These are phyloP conservation scores for Madoqua kirkii DNA, from an alignment of 2,113 vertebrate genomes.

Conservation along the genomic window DNA sequence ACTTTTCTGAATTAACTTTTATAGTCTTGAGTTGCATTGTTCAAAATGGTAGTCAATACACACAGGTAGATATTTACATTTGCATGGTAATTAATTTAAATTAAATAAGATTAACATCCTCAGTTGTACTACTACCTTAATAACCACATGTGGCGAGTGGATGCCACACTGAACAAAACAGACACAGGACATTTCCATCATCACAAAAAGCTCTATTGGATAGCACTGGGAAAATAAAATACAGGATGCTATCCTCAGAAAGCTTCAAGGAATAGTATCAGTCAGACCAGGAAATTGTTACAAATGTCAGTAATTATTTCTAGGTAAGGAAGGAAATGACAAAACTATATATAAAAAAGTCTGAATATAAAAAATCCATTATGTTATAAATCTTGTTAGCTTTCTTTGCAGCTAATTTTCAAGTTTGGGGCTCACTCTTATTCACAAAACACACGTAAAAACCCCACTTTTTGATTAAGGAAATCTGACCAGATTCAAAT, in stretches of 20 bases:
- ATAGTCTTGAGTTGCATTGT: neutral
- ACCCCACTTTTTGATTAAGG: neutral
- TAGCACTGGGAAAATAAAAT: neutral
- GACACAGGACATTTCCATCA: neutral
- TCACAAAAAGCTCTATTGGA: neutral
- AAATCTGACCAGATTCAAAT: conserved; percentile 11
- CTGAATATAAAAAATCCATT: neutral
- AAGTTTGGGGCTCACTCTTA: neutral
- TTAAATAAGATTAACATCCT: neutral
- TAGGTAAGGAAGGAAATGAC: neutral
- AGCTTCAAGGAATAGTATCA: neutral
- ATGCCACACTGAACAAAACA: neutral
- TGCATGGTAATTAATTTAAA: conserved; percentile 11
- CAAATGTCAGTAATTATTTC: conserved; percentile 1
- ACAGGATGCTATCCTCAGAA: neutral
- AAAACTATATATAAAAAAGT: neutral
- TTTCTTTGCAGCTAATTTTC: conserved; percentile 20
- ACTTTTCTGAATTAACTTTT: neutral
- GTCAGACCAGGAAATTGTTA: neutral
- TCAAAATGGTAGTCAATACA: neutral
- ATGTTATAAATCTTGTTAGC: neutral
- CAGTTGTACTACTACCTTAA: neutral
- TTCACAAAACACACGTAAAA: neutral
- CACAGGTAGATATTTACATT: neutral
- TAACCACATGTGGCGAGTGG: neutral